A percentile compares a stretch with the other conserved stretches of the same genome.
Evolutionary conservation across 2,888 invertebrate genomes (phyloP).

Genomic region (Lampropteryx suffumata): DNA sequence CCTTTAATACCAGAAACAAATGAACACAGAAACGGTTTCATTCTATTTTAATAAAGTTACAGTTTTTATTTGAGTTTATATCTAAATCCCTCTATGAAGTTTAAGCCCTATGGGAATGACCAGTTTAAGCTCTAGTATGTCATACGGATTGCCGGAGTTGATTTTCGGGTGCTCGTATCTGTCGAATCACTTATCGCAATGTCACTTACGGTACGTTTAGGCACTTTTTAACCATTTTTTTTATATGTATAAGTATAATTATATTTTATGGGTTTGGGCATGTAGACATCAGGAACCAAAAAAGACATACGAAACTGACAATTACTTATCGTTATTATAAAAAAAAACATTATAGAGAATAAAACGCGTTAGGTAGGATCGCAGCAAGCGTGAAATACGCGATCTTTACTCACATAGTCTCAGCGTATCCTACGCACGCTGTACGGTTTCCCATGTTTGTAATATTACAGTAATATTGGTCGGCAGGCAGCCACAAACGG

Average conservation of each 20-base stretch:
- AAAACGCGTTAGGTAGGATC: too few relatives aligned
- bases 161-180: slow-evolving; percentile 22
- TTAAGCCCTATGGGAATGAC: slow-evolving; percentile 38
- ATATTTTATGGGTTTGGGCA: too few relatives aligned
- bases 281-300: too few relatives aligned
- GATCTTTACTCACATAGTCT: too few relatives aligned
- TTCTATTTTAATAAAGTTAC: slow-evolving; percentile 38
- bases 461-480: slow-evolving; percentile 40
- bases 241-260: neutral
- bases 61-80: slow-evolving; percentile 35
- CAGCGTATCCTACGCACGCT: slow-evolving; percentile 9
- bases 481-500: slow-evolving; percentile 49
- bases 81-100: slow-evolving; percentile 41
- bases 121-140: slow-evolving; percentile 52
- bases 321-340: too few relatives aligned
- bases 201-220: neutral
- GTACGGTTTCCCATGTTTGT: slow-evolving; percentile 40
- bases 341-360: too few relatives aligned
- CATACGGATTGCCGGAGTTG: slow-evolving; percentile 40
- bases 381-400: too few relatives aligned
- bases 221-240: neutral
- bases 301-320: too few relatives aligned
- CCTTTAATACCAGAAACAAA: slow-evolving; percentile 29
- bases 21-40: slow-evolving; percentile 30
- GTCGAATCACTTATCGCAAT: slow-evolving; percentile 11